Evolutionary conservation across 2,888 invertebrate genomes (phyloP).

Genomic region (Bembecia ichneumoniformis): DNA sequence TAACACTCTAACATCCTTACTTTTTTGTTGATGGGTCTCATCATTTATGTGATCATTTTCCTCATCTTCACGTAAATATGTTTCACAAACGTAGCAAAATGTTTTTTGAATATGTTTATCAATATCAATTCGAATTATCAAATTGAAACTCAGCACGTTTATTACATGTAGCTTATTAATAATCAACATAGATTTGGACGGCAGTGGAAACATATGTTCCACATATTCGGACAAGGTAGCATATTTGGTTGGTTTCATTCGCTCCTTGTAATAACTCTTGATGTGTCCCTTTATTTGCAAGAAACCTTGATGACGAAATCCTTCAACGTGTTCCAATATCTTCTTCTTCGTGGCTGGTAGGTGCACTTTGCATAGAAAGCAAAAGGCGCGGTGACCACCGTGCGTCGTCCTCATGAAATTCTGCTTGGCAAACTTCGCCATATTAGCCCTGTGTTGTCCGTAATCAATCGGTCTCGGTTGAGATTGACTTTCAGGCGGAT

Average conservation of each 20-base stretch:
- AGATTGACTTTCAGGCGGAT: no score
- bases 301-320: constrained; percentile 27
- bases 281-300: constrained; percentile 25
- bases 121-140: constrained; percentile 19
- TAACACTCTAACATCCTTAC: constrained; percentile 23
- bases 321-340: constrained; percentile 31
- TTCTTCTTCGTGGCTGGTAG: constrained; percentile 26
- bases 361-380: constrained; percentile 31
- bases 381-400: constrained; percentile 37
- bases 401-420: constrained; percentile 36
- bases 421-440: constrained; percentile 30
- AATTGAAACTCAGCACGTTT: constrained; percentile 21
- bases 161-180: constrained; percentile 5
- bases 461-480: constrained; percentile 15
- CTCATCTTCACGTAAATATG: constrained; percentile 13
- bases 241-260: no score
- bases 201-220: no score
- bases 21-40: constrained; percentile 23
- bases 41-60: constrained; percentile 26
- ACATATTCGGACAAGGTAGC: no score
- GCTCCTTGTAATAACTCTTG: background rate
- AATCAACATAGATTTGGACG: no score
- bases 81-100: constrained; percentile 36
- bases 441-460: constrained; percentile 30
- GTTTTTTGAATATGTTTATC: constrained; percentile 18